A percentile compares a stretch with the other conserved stretches of the same genome.
phyloP scores from a whole-genome alignment of 2,888 invertebrate genomes.

The Cheilosia variabilis region DNA sequence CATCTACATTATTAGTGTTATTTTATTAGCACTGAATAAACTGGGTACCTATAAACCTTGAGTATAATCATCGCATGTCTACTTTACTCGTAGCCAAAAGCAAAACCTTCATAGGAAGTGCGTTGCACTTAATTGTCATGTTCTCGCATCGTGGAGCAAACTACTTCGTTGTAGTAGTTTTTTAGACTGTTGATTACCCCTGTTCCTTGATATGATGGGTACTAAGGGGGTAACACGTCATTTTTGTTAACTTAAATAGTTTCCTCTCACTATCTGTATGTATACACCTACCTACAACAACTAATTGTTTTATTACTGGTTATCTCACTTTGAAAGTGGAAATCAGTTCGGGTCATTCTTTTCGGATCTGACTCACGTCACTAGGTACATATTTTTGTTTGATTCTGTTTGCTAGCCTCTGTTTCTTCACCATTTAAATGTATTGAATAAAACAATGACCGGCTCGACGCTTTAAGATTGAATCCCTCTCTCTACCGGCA shows the following conservation, averaged over 20 bases:
- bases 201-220: background rate
- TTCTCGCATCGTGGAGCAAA: background rate
- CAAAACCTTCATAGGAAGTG: background rate
- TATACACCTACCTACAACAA: background rate
- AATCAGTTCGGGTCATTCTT: conserved; percentile 50
- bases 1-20: background rate
- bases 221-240: background rate
- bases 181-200: background rate
- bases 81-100: background rate
- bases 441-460: conserved; percentile 58
- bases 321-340: conserved; percentile 23
- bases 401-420: background rate
- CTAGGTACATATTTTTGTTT: background rate
- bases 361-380: conserved; percentile 24
- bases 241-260: no score
- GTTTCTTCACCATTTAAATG: conserved; percentile 34
- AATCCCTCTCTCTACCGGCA: conserved; percentile 23
- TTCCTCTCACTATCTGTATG: no score
- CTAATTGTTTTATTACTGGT: background rate
- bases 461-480: background rate
- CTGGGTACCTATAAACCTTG: background rate
- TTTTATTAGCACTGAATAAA: background rate
- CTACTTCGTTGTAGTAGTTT: background rate
- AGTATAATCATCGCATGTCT: background rate
- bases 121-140: background rate